Conservation (phyloP, 2,113 vertebrate species). For the Neotragus pygmaeus region DNA sequence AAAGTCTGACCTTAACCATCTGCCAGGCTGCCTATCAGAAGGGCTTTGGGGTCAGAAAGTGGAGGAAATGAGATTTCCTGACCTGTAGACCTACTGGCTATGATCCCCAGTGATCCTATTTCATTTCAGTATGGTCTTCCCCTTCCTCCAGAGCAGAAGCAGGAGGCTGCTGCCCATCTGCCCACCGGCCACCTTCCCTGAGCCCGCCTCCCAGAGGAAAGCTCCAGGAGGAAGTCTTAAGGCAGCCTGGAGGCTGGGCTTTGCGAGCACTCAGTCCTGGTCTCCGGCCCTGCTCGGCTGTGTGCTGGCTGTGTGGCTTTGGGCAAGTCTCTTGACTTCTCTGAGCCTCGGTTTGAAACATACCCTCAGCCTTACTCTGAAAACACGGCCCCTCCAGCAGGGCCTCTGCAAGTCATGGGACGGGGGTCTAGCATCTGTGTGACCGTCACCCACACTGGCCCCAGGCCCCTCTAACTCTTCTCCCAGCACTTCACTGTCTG, state of each 20-base stretch:
- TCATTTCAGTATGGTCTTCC: neutral
- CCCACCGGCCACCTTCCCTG: neutral
- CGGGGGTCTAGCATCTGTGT: neutral
- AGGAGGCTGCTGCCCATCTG: neutral
- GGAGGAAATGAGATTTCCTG: neutral
- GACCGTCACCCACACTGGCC: rapidly evolving
- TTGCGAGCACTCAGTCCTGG: neutral
- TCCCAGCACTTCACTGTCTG: neutral
- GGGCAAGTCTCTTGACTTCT: neutral
- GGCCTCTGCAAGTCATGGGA: neutral
- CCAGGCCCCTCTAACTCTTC: neutral
- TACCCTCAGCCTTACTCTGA: neutral
- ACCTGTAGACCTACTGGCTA: rapidly evolving
- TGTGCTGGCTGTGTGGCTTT: neutral
- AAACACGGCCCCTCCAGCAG: neutral
- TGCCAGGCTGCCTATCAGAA: neutral
- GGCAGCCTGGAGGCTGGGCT: neutral
- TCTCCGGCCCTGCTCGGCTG: neutral
- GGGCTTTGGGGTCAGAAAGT: neutral
- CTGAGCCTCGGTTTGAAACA: neutral
- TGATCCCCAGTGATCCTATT: neutral
- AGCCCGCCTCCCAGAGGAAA: neutral
- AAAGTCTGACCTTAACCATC: neutral
- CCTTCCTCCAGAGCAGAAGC: neutral
- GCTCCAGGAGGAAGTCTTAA: neutral